Conservation (phyloP, 2,113 vertebrate genomes). For the Psittacara wagleri region DNA sequence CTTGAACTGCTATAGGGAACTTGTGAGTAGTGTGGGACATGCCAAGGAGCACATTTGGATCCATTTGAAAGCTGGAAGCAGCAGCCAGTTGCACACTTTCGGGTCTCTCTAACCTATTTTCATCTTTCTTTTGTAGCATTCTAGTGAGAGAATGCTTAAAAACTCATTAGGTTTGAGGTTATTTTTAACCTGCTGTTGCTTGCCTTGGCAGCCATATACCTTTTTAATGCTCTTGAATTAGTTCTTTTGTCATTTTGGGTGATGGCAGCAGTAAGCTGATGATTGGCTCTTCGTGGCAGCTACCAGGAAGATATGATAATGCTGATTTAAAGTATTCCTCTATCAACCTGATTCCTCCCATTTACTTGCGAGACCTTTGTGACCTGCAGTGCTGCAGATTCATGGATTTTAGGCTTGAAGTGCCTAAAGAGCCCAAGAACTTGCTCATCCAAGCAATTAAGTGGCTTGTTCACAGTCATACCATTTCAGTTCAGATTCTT, state of each 20-base stretch:
- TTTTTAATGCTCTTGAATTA: neutral
- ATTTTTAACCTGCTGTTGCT: neutral
- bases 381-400: neutral
- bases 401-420: neutral
- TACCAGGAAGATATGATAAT: neutral
- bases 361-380: fast-evolving
- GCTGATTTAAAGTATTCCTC: fast-evolving
- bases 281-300: neutral
- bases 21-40: neutral
- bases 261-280: neutral
- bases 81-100: neutral
- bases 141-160: neutral
- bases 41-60: neutral
- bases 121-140: neutral
- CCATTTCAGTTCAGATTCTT: neutral
- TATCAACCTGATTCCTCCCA: neutral
- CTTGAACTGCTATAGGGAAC: neutral
- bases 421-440: neutral
- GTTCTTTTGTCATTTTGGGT: neutral
- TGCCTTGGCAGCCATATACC: fast-evolving
- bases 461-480: neutral
- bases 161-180: neutral
- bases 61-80: neutral
- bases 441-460: neutral
- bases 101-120: neutral